Base-by-base conservation (phyloP, 2,797 vertebrate genomes). In the Acipenser oxyrinchus region DNA sequence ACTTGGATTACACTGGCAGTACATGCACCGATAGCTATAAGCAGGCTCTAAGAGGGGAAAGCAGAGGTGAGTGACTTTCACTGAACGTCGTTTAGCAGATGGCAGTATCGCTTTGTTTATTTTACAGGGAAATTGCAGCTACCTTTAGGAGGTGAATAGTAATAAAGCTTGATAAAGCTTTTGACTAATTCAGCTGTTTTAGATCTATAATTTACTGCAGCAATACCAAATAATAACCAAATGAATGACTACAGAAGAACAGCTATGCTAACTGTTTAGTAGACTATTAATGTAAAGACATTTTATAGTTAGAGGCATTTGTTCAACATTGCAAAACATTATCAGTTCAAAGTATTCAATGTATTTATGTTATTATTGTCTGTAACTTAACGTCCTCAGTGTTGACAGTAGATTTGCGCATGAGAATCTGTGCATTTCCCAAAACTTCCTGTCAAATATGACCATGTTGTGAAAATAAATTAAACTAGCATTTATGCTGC, bases 21-120 rank as follows among this genome's bases (percentile, higher is more conserved):
- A 10, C 55, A 58, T 60, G 63, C 63, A 66, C 60, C 66, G 62
- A 65, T 52, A 71, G 62, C 68, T 55, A 67, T 72, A 87, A 84
- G 84, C 86, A 77, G 75, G 70, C 51, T 6, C 13, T 60, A 9
- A 60, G 9, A 51, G 8, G 63, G 57, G 8, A 4, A 63, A n/a
- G 62, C 60, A n/a, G 67, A 12, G 61, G 60, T 52, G 8, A 52
- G 52, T 66, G 65, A 58, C 55, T n/a, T 58, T 58, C 55, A 12
- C 13, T 10, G 55, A n/a, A 8, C 13, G 11, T n/a, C 55, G 12
- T 58, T n/a, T 10, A n/a, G 55, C 12, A n/a, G 11, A 6, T 12
- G 55, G 23, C 23, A 23, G 23, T 23, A 23, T 23, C 23, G 23
- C 23, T 3, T 23, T 23, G 1, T 23, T 23, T 23, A n/a, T 23